Evolutionary conservation across 2,797 vertebrate genomes (phyloP).

Genomic region (Protosalanx chinensis): DNA sequence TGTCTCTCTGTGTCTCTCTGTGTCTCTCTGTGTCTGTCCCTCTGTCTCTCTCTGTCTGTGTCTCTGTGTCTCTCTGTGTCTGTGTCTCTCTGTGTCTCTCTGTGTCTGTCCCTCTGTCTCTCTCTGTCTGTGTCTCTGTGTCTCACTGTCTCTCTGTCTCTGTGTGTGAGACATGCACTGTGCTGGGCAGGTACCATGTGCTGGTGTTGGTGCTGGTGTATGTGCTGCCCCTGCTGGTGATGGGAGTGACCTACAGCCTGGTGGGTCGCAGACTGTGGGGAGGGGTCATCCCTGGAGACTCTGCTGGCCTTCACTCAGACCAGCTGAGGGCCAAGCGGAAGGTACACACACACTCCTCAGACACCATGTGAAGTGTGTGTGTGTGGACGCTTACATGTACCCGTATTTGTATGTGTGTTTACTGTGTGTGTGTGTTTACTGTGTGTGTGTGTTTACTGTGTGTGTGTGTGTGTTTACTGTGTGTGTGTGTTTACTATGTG

Average conservation of each 20-base stretch:
- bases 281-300: constrained; percentile 83
- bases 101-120: too few species aligned
- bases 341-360: constrained; percentile 57
- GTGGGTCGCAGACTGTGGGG: constrained; percentile 84
- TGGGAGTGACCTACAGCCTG: constrained; percentile 83
- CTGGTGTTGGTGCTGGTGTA: constrained; percentile 83
- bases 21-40: too few species aligned
- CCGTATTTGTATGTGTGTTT: too few species aligned
- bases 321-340: constrained; percentile 86
- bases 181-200: constrained; percentile 78
- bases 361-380: background rate
- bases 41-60: too few species aligned
- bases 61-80: too few species aligned
- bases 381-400: too few species aligned
- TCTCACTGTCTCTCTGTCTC: constrained; percentile 43
- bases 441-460: background rate
- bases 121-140: background rate
- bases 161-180: constrained; percentile 54
- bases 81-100: too few species aligned
- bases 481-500: background rate
- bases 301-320: constrained; percentile 79
- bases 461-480: background rate
- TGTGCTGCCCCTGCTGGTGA: constrained; percentile 80
- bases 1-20: too few species aligned
- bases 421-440: too few species aligned